Base-by-base conservation (phyloP, 2,888 invertebrate species). In the Plemyria rubiginata region DNA sequence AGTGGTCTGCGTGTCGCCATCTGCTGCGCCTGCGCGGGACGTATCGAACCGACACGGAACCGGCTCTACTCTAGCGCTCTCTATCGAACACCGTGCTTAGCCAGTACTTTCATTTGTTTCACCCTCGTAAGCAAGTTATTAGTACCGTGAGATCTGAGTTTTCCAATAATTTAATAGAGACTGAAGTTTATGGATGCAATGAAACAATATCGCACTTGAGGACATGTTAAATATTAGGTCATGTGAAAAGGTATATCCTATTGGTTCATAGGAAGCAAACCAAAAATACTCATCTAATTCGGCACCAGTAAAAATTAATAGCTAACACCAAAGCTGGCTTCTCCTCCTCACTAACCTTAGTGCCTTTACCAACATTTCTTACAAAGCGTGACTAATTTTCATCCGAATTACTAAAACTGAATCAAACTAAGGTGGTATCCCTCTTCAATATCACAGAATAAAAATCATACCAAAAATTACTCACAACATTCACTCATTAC, bases 231-330 rank as follows among this genome's bases (percentile, higher is more conserved):
- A 90, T 88, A 90, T 88, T 90, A 65, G 64, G 52, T 69, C 85
- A 88, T 83, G 84, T 90, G 93, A 93, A 93, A 93, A 93, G 93
- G 93, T 93, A 93, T 92, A 87, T 89, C 87, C 90, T 87, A 87
- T 89, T 90, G 90, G 90, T 88, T 87, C 77, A 85, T 85, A 16
- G 74, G 81, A 82, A 83, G 84, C 80, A 86, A 87, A 88, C 89
- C 87, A 86, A 85, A 78, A 77, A 73, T 70, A 63, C 72, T 68
- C 68, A 56, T 81, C 87, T 91, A 88, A 90, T 45, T 90, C 89
- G 84, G 86, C 87, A 87, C 86, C 83, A 81, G 76, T 81, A 81
- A 81, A 79, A 77, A 79, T 79, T 78, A 82, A 84, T 85, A 79
- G 84, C 80, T 80, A 84, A 89, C 88, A 90, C 90, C 88, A 85